Evolutionary conservation across 2,888 invertebrate species (phyloP).

Genomic region (Pyrrhia umbra): DNA sequence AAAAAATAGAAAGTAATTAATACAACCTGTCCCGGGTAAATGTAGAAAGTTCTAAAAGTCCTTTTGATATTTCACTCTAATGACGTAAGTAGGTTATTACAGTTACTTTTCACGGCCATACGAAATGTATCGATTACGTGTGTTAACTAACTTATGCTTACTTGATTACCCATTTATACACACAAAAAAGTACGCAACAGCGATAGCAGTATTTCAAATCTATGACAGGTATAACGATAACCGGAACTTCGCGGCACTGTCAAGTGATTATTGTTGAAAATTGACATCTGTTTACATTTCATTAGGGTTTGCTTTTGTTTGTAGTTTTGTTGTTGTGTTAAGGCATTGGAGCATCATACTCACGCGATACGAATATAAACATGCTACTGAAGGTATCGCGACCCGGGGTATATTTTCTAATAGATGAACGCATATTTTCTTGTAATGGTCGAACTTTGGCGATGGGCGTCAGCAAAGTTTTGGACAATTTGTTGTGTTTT

Average conservation of each 20-base stretch:
- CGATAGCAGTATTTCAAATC: constrained; percentile 79
- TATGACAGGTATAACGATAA: constrained; percentile 79
- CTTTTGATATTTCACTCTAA: constrained; percentile 11
- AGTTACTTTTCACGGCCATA: constrained; percentile 30
- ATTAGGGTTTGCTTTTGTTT: constrained; percentile 72
- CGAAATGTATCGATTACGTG: constrained; percentile 44
- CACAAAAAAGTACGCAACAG: constrained; percentile 64
- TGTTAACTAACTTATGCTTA: constrained; percentile 55
- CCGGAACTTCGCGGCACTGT: constrained; percentile 70
- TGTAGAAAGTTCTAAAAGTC: background rate
- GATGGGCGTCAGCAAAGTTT: constrained; percentile 74
- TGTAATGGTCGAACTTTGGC: constrained; percentile 86
- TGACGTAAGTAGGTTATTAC: constrained; percentile 15
- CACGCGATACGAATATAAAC: constrained; percentile 84
- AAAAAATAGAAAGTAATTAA: too few relatives aligned
- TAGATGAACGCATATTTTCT: constrained; percentile 87
- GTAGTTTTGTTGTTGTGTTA: constrained; percentile 54
- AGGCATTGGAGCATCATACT: constrained; percentile 65
- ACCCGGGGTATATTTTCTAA: constrained; percentile 82
- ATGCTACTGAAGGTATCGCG: constrained; percentile 72
- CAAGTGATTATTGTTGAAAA: constrained; percentile 61
- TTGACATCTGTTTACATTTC: constrained; percentile 67
- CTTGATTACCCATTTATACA: constrained; percentile 71
- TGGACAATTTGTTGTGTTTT: constrained; percentile 75
- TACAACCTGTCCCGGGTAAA: background rate